These are phyloP conservation scores for Seriola quinqueradiata DNA, from an alignment of 2,113 vertebrate genomes.

Conservation along the genomic window DNA sequence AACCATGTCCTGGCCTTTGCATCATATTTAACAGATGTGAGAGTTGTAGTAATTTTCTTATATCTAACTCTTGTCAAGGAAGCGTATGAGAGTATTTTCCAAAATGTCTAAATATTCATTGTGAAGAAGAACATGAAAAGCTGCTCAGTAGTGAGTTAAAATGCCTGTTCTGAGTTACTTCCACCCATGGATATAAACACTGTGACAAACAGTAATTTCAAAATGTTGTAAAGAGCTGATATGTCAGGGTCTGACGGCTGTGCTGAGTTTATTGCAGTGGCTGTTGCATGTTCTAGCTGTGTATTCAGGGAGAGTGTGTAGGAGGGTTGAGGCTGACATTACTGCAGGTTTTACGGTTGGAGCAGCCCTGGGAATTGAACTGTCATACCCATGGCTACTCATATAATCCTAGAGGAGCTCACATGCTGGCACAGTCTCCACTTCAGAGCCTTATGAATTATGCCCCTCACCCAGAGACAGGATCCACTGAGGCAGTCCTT, in stretches of 20 bases:
- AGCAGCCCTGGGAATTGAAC: constrained; percentile 48
- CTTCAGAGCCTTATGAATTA: constrained; percentile 71
- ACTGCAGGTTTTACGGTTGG: constrained; percentile 36
- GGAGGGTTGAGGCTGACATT: constrained; percentile 43
- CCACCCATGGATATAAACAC: not conserved
- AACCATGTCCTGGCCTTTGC: too few species aligned
- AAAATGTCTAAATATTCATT: constrained; percentile 1
- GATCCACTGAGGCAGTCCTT: constrained; percentile 48
- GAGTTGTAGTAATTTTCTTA: not conserved
- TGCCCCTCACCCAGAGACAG: constrained; percentile 54
- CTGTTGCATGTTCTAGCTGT: constrained; percentile 29
- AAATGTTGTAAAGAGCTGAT: constrained; percentile 12
- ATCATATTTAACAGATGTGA: too few species aligned
- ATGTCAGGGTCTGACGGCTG: constrained; percentile 8
- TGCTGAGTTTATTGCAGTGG: not conserved
- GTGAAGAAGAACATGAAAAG: constrained; percentile 6
- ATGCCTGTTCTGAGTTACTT: not conserved
- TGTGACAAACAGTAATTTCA: constrained; percentile 29
- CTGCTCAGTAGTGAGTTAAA: constrained; percentile 5
- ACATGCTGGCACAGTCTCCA: constrained; percentile 57
- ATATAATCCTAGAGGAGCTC: constrained; percentile 58
- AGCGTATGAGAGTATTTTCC: not conserved
- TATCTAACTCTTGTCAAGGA: not conserved
- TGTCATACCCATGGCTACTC: constrained; percentile 60
- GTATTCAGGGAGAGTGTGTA: constrained; percentile 28